Conservation (phyloP, 2,888 invertebrate species). For the Aspidiotus destructor region DNA sequence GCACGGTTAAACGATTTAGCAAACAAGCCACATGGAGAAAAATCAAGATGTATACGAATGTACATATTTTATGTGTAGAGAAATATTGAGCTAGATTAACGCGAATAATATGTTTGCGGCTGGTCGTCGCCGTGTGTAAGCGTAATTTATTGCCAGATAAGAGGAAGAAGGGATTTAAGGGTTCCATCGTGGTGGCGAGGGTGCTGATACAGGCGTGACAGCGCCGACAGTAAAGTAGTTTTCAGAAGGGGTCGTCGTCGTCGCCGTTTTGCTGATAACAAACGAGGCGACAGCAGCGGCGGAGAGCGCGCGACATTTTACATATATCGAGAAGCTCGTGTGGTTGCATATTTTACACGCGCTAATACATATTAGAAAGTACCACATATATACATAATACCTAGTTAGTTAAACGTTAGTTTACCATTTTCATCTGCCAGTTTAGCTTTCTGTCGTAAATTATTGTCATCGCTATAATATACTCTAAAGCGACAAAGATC, state of each 20-base stretch:
- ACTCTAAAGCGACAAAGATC: too few species aligned
- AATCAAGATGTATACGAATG: too few species aligned
- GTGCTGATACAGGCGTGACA: slow-evolving; percentile 1
- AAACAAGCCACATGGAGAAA: too few species aligned
- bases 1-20: too few species aligned
- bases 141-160: neutral
- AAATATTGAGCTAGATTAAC: too few species aligned
- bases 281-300: neutral
- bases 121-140: neutral
- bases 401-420: neutral
- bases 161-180: neutral
- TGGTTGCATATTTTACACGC: neutral
- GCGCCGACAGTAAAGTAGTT: neutral
- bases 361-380: slow-evolving; percentile 1
- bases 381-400: too few species aligned
- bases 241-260: neutral
- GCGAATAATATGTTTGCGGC: neutral
- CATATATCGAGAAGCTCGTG: neutral
- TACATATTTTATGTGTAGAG: too few species aligned
- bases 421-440: neutral
- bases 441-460: neutral
- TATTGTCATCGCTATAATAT: neutral
- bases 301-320: neutral
- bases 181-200: neutral
- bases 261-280: neutral